Evolutionary conservation across 2,888 invertebrate genomes (phyloP).

Genomic region (Epistrophe eligans): DNA sequence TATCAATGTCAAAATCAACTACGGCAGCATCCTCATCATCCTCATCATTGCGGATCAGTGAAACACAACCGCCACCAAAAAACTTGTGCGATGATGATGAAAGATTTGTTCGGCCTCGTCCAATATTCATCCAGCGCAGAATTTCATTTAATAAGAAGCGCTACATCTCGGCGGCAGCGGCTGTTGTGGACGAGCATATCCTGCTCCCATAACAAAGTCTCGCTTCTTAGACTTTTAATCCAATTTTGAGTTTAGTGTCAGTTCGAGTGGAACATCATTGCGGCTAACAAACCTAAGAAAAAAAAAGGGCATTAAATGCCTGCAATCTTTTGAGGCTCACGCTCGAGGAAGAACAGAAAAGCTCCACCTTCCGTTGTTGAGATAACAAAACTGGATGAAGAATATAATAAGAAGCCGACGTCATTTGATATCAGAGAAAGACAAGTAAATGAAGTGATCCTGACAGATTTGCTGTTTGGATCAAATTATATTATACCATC

Average conservation of each 20-base stretch:
- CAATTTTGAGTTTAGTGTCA: slow-evolving; percentile 76
- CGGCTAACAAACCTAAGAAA: not conserved
- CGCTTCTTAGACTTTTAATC: slow-evolving; percentile 70
- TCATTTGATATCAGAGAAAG: slow-evolving; percentile 74
- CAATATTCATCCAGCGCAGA: not conserved
- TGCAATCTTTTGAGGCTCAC: slow-evolving; percentile 32
- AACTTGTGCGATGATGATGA: slow-evolving; percentile 57
- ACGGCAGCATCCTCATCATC: slow-evolving; percentile 71
- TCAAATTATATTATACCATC: slow-evolving; percentile 74
- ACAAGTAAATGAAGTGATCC: slow-evolving; percentile 75
- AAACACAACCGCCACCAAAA: slow-evolving; percentile 35
- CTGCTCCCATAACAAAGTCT: slow-evolving; percentile 59
- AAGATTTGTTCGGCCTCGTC: slow-evolving; percentile 60
- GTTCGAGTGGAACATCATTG: slow-evolving; percentile 71
- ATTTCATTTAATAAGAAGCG: slow-evolving; percentile 45
- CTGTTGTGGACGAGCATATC: slow-evolving; percentile 55
- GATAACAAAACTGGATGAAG: slow-evolving; percentile 56
- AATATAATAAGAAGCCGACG: slow-evolving; percentile 68
- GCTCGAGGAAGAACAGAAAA: slow-evolving; percentile 47
- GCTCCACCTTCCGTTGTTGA: slow-evolving; percentile 58
- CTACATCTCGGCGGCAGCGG: not conserved
- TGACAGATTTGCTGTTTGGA: slow-evolving; percentile 75
- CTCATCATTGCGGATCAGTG: slow-evolving; percentile 49
- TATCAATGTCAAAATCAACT: slow-evolving; percentile 75
- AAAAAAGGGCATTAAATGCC: slow-evolving; percentile 38